Percentiles rank a stretch among this genome's conserved stretches.
These are phyloP conservation scores for Aromia moschata DNA, from an alignment of 2,888 invertebrate genomes.

Conservation along the genomic window DNA sequence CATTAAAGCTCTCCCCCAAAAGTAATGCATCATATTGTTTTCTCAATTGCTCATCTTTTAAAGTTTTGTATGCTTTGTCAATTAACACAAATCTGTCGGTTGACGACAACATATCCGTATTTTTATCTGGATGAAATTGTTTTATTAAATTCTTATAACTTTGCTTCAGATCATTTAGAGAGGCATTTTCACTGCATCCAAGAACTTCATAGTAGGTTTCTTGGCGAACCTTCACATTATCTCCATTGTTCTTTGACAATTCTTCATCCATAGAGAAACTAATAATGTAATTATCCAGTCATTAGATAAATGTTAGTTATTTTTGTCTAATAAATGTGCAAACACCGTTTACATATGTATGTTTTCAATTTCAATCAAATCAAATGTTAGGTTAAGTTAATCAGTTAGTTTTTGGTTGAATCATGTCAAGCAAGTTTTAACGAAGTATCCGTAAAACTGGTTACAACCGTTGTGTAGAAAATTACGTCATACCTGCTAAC, in stretches of 20 bases:
- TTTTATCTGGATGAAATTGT: conserved; percentile 71
- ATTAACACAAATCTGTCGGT: conserved; percentile 65
- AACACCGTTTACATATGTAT: too few relatives aligned
- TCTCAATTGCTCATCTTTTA: conserved; percentile 69
- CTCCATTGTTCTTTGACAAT: background rate
- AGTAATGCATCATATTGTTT: conserved; percentile 74
- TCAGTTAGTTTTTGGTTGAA: too few relatives aligned
- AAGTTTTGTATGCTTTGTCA: conserved; percentile 76
- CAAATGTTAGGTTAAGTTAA: too few relatives aligned
- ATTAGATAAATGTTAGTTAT: too few relatives aligned
- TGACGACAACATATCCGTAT: conserved; percentile 20
- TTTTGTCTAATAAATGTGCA: too few relatives aligned
- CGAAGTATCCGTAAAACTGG: too few relatives aligned
- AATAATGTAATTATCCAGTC: too few relatives aligned
- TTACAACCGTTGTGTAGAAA: too few relatives aligned
- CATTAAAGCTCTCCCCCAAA: conserved; percentile 68
- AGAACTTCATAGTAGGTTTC: conserved; percentile 68
- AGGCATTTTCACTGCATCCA: conserved; percentile 66
- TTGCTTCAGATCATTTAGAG: conserved; percentile 69
- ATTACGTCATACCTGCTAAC: too few relatives aligned
- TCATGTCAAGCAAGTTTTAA: too few relatives aligned
- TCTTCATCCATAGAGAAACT: background rate
- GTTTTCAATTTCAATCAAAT: too few relatives aligned
- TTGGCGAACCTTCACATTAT: too few relatives aligned
- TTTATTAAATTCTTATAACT: conserved; percentile 70